These are phyloP conservation scores for Corynorhinus townsendii DNA, from an alignment of 2,113 vertebrate genomes.

Conservation along the genomic window DNA sequence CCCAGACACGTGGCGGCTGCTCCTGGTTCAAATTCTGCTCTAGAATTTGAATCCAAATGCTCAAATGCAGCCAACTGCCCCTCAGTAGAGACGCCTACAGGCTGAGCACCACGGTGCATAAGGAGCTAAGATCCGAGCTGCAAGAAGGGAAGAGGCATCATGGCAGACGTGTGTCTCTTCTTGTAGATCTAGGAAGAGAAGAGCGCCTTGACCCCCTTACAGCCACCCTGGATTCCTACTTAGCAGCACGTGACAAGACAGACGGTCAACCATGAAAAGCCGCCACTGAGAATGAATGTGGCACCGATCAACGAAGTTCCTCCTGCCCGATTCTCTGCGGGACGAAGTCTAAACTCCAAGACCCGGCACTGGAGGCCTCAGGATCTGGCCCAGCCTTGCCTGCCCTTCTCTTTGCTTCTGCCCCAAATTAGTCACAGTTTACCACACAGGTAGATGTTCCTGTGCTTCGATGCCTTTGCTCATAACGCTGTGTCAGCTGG, in stretches of 20 bases:
- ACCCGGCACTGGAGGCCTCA: too few relatives aligned
- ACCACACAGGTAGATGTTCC: not conserved
- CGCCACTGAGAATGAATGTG: not conserved
- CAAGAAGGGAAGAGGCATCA: not conserved
- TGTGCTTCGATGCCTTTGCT: not conserved
- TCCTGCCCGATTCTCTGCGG: not conserved
- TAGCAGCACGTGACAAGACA: not conserved
- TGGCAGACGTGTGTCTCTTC: too few relatives aligned
- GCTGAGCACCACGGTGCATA: not conserved
- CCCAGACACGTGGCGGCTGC: not conserved
- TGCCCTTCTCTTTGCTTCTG: not conserved
- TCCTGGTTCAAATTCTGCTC: not conserved
- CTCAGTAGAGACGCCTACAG: not conserved
- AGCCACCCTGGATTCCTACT: not conserved
- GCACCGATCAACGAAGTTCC: too few relatives aligned
- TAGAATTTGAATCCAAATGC: too few relatives aligned
- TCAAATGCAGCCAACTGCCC: not conserved
- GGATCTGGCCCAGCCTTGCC: not conserved
- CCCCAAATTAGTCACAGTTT: not conserved
- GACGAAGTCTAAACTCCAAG: not conserved
- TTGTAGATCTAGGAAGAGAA: not conserved
- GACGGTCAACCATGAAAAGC: not conserved
- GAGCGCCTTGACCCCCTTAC: not conserved
- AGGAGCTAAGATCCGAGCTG: not conserved
- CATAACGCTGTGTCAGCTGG: not conserved